These are phyloP conservation scores for Delphinapterus leucas DNA, from an alignment of 2,113 vertebrate genomes.

Conservation along the genomic window DNA sequence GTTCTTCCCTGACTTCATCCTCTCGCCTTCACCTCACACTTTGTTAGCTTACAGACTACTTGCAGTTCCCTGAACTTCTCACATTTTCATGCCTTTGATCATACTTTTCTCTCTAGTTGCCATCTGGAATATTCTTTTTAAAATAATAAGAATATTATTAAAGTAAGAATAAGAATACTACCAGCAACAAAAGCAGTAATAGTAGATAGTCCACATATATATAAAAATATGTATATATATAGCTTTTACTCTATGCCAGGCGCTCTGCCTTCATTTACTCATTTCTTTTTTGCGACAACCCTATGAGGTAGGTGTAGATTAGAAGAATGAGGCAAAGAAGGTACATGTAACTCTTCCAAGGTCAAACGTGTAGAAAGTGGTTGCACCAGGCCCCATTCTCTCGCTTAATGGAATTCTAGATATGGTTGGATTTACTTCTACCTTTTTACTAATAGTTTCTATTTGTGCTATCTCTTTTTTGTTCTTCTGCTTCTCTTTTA, in stretches of 20 bases:
- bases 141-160: not conserved
- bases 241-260: not conserved
- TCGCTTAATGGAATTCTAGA: too few species aligned
- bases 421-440: too few species aligned
- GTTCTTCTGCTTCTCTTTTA: too few species aligned
- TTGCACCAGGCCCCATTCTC: not conserved
- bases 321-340: not conserved
- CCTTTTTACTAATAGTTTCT: too few species aligned
- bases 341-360: not conserved
- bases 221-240: not conserved
- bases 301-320: not conserved
- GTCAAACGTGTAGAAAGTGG: not conserved
- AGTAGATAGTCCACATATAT: not conserved
- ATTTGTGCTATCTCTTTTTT: too few species aligned
- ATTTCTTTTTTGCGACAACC: not conserved
- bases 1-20: not conserved
- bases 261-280: not conserved
- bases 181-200: not conserved
- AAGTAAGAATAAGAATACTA: not conserved
- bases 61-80: not conserved
- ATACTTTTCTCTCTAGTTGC: not conserved
- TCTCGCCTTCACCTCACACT: not conserved
- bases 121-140: not conserved
- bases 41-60: not conserved
- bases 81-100: not conserved